Percentiles rank a stretch among this genome's conserved stretches.
Evolutionary conservation across 2,888 invertebrate species (phyloP).

Genomic region (Venustoraphidia nigricollis): DNA sequence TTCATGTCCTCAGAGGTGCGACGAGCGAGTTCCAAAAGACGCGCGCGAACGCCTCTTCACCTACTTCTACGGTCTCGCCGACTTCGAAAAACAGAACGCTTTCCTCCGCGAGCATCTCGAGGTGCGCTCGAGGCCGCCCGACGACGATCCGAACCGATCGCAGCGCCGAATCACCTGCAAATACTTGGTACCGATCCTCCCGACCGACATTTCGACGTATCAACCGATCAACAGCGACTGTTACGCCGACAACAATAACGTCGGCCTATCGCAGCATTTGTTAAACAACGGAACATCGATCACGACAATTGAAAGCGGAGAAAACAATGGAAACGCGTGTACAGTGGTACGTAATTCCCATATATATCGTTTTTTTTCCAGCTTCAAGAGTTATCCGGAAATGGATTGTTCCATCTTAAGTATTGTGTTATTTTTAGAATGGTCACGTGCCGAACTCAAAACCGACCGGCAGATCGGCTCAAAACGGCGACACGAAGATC

Average conservation of each 20-base stretch:
- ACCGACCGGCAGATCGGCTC: no score
- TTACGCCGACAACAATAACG: slow-evolving; percentile 1
- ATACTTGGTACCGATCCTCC: slow-evolving; percentile 30
- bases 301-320: not conserved
- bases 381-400: no score
- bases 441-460: no score
- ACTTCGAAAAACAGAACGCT: slow-evolving; percentile 31
- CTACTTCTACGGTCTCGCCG: slow-evolving; percentile 32
- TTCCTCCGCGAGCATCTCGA: slow-evolving; percentile 34
- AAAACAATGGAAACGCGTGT: not conserved
- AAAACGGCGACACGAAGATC: slow-evolving; percentile 17
- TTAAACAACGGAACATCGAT: slow-evolving; percentile 1
- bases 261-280: not conserved
- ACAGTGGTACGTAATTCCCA: not conserved
- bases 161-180: slow-evolving; percentile 34
- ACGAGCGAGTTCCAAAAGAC: slow-evolving; percentile 29
- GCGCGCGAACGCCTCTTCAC: slow-evolving; percentile 29
- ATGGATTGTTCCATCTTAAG: no score
- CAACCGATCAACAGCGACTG: not conserved
- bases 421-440: no score
- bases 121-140: slow-evolving; percentile 26
- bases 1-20: slow-evolving; percentile 36
- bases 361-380: no score
- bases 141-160: slow-evolving; percentile 16
- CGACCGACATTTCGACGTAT: slow-evolving; percentile 13